Evolutionary conservation across 2,797 vertebrate genomes (phyloP).

Genomic region (Arrhamphus sclerolepis): DNA sequence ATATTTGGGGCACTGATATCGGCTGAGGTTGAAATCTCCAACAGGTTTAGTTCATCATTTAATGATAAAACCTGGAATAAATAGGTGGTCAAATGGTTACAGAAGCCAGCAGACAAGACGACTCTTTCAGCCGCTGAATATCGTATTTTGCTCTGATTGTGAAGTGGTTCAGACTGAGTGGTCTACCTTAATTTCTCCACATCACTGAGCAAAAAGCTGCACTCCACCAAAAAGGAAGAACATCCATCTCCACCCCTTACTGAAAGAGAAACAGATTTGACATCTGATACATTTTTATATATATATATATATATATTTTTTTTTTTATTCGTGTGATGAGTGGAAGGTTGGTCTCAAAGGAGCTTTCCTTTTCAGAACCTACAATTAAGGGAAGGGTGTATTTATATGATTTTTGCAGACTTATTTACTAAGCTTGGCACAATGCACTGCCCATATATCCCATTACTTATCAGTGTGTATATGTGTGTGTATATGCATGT

Average conservation of each 20-base stretch:
- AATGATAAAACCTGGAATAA: too few species aligned
- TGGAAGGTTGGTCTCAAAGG: too few species aligned
- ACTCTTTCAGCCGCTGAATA: conserved; percentile 5
- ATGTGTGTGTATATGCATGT: too few species aligned
- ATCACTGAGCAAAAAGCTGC: conserved; percentile 5
- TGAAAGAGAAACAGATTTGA: too few species aligned
- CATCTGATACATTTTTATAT: too few species aligned
- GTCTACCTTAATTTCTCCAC: conserved; percentile 20
- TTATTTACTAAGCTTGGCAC: not conserved
- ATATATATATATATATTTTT: too few species aligned
- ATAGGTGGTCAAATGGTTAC: too few species aligned
- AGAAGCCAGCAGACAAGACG: conserved; percentile 2
- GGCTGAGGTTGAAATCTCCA: too few species aligned
- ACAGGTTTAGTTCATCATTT: too few species aligned
- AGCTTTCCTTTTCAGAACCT: not conserved
- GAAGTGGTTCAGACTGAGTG: conserved; percentile 23
- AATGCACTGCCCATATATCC: not conserved
- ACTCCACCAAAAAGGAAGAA: conserved; percentile 41
- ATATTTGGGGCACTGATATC: too few species aligned
- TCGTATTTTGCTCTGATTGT: not conserved
- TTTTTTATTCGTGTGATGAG: too few species aligned
- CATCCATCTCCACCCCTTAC: conserved; percentile 22
- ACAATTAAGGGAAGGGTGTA: not conserved
- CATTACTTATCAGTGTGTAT: too few species aligned
- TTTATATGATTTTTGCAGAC: not conserved